phyloP scores from a whole-genome alignment of 2,113 vertebrate genomes.

The Trachemys scripta region DNA sequence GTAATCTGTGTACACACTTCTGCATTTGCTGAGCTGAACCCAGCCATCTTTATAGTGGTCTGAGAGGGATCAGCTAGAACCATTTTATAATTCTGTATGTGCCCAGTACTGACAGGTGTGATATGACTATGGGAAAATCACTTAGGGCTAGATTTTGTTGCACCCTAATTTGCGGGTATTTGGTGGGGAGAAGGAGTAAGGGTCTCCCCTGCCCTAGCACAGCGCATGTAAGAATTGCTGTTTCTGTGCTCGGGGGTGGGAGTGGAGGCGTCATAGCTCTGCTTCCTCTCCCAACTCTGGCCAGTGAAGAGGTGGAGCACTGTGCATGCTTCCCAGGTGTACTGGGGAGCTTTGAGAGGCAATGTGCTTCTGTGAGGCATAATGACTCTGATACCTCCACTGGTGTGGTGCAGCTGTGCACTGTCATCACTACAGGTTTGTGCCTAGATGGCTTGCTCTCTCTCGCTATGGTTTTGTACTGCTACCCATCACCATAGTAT shows the following conservation, averaged over 20 bases:
- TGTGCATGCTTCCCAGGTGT: neutral
- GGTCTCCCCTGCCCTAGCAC: neutral
- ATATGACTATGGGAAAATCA: neutral
- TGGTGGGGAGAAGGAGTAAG: neutral
- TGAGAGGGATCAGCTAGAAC: neutral
- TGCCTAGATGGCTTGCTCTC: neutral
- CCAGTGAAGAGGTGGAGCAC: neutral
- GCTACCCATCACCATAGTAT: neutral
- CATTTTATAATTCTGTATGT: neutral
- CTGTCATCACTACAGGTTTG: neutral
- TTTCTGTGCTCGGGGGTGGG: neutral
- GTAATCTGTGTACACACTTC: neutral
- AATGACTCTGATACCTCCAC: neutral
- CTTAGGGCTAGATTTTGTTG: neutral
- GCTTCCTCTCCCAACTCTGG: neutral
- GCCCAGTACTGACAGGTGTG: neutral
- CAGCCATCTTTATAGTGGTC: neutral
- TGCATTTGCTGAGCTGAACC: conserved; percentile 10
- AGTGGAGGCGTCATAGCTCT: neutral
- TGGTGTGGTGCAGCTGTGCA: neutral
- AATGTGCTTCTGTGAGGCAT: neutral
- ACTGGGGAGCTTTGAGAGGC: neutral
- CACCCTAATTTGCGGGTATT: neutral
- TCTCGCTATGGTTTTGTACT: neutral
- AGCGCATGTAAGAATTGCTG: neutral